Base-by-base conservation (phyloP, 2,888 invertebrate species). In the Heliconius erato region DNA sequence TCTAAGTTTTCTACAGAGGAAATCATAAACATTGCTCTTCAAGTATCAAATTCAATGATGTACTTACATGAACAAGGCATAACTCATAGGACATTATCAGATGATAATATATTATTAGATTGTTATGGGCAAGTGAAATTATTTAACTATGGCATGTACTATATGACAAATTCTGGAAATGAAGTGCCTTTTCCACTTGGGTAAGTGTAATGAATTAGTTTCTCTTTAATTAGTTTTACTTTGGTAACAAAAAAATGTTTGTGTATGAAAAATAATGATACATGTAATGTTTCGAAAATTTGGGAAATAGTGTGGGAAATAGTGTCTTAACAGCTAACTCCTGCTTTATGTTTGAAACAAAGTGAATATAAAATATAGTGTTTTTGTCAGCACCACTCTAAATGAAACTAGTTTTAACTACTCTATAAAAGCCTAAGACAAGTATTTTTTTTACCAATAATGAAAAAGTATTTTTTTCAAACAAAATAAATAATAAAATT, bases 141-240 rank as follows among this genome's bases (percentile, higher is more conserved):
- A 63, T 98, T 98, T 88, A 98, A 99, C 93, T 99, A 98, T 96
- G 99, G 99, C n/a, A 94, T 99, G 87, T 98, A 98, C 92, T 97
- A 98, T 88, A 98, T 99, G 98, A 99, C 99, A 26, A 98, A 97
- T 87, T 96, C 97, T 90, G 99, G 99, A 23, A 97, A 97, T 89
- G 97, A 98, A 91, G 98, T 99, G 3, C 97, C 98, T 23, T 99
- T 99, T 96, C 99, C 99, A 83, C 97, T 98, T 87, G 97, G 98
- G 97, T 98, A 95, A 93, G 96, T 92, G 19, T 54, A 54, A 54
- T 19, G 54, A 54, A 54, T 19, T 54, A 54, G 6, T 19, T 54
- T 19, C 54, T 54, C 44, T 23, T 54, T 54, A 23, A 23, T 54
- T 23, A 23, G 54, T 54, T 23, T 3, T 19, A 54, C 19, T 54